Base-by-base conservation (phyloP, 2,113 vertebrate species). In the Spilogale gracilis region DNA sequence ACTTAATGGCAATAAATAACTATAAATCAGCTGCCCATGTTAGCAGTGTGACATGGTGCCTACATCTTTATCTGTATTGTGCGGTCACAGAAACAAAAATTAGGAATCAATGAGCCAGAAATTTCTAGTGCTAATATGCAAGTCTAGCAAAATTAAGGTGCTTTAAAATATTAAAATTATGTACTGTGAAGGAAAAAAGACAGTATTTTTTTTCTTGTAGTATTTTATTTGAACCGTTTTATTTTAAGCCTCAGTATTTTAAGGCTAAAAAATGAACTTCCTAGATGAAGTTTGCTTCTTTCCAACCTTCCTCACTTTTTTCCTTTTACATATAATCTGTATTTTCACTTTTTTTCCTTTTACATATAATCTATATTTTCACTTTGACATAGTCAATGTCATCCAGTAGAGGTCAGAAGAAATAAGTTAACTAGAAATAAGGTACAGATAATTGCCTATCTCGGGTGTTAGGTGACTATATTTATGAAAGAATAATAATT, bases 21-120 rank as follows among this genome's bases (percentile, higher is more conserved):
- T 92, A 38, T 43, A 63, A 89, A 92, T 91, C 92, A 97, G 80
- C 80, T 97, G 80, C 38, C 45, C 27, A 80, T 8, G 20, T 86
- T 71, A 65, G 45, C 9, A 76, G 71, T 9, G 74, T 92, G 83
- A 93, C n/a, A 93, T n/a, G 82, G 45, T 38, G 43, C 6, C 12
- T 96, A 94, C 89, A 96, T 96, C 88, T 95, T 9, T 50, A 50
- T 95, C 90, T 81, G 60, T 67, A 54, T 56, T 94, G 5, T 21
- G 18, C 20, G 91, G 45, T 76, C 52, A 56, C 12, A 7, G 16
- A n/a, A 0, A 17, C 3, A 5, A 73, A 89, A 89, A 90, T 86
- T 25, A 58, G 71, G 1, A 43, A 63, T 95, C 58, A 18, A 93
- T 43, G 95, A 97, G 61, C 0, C 4, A 71, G 78, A 71, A 89